Conservation (phyloP, 2,113 vertebrate species). For the Istiophorus platypterus region DNA sequence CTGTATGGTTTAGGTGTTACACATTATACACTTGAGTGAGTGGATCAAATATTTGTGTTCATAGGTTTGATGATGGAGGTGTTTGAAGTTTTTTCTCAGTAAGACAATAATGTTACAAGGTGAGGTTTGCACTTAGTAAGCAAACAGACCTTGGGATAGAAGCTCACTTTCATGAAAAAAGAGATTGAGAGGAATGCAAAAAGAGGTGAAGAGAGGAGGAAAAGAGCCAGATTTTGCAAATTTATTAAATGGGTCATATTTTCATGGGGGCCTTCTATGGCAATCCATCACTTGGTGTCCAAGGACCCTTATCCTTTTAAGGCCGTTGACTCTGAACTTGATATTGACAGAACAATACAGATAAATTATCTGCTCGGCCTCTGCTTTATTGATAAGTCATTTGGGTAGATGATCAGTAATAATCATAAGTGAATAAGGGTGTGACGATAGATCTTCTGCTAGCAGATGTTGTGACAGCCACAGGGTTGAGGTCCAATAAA, state of each 20-base stretch:
- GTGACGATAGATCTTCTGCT: slow-evolving; percentile 74
- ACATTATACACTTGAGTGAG: slow-evolving; percentile 24
- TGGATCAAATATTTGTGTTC: slow-evolving; percentile 60
- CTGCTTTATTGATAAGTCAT: slow-evolving; percentile 88
- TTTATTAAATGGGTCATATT: slow-evolving; percentile 83
- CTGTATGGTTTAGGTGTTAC: slow-evolving; percentile 45
- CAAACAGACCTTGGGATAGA: slow-evolving; percentile 69
- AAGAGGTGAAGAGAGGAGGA: slow-evolving; percentile 40
- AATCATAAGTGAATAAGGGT: slow-evolving; percentile 88
- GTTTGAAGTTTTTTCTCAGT: slow-evolving; percentile 54
- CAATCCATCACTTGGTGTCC: slow-evolving; percentile 81
- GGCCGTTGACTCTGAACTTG: slow-evolving; percentile 84
- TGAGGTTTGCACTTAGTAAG: slow-evolving; percentile 42
- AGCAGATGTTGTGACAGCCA: slow-evolving; percentile 59
- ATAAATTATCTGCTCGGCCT: slow-evolving; percentile 84
- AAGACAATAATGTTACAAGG: slow-evolving; percentile 43
- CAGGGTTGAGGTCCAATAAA: slow-evolving; percentile 62
- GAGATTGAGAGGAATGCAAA: slow-evolving; percentile 45
- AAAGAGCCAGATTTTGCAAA: slow-evolving; percentile 68
- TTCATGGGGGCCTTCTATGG: slow-evolving; percentile 61
- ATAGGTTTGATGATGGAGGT: slow-evolving; percentile 40
- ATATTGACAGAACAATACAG: slow-evolving; percentile 88
- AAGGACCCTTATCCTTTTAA: slow-evolving; percentile 84
- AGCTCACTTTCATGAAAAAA: slow-evolving; percentile 43
- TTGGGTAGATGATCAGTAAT: slow-evolving; percentile 90